Conservation (phyloP, 1,140 invertebrate genomes). For the Dendrolimus kikuchii region DNA sequence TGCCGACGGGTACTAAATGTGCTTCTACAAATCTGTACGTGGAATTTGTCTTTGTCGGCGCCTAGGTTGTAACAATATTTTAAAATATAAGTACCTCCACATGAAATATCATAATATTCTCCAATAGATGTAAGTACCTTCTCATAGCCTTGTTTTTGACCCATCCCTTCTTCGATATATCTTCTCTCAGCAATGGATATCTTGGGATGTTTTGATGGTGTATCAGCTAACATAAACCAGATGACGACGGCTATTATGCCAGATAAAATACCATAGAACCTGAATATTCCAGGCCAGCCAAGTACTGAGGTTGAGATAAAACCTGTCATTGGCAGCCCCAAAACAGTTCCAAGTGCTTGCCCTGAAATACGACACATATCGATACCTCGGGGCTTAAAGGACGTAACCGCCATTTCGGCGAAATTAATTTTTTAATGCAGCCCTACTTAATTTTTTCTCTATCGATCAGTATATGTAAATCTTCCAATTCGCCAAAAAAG, state of each 20-base stretch:
- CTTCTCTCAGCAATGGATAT: conserved; percentile 47
- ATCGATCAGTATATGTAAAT: no score
- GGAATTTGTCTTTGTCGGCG: no score
- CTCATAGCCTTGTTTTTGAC: conserved; percentile 25
- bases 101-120: no score
- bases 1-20: no score
- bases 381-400: no score
- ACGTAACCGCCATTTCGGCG: no score
- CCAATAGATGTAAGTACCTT: conserved; percentile 11
- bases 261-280: conserved; percentile 50
- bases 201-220: conserved; percentile 42
- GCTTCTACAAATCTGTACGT: no score
- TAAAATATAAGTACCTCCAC: no score
- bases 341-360: conserved; percentile 76
- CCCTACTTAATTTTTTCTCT: no score
- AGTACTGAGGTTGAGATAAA: conserved; percentile 70
- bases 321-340: conserved; percentile 76
- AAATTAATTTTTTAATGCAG: no score
- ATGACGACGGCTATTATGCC: conserved; percentile 32
- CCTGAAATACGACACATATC: conserved; percentile 51
- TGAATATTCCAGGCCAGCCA: conserved; percentile 75
- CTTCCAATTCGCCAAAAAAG: no score
- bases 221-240: conserved; percentile 40
- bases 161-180: conserved; percentile 56
- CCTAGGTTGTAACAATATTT: no score